A percentile compares a stretch with the other conserved stretches of the same genome.
Conservation (phyloP, 2,888 invertebrate species). For the Mythimna loreyi region DNA sequence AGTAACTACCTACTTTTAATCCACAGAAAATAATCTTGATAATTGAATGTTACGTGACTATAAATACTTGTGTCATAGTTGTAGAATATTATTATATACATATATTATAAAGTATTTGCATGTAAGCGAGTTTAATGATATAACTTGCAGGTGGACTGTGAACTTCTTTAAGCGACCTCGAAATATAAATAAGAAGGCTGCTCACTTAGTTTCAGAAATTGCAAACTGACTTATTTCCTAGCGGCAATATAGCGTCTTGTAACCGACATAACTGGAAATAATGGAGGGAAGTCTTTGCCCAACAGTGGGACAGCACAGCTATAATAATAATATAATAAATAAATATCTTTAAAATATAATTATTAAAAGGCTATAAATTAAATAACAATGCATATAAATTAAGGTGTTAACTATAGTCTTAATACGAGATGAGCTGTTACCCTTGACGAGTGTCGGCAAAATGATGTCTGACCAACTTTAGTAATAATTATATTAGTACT, state of each 20-base stretch:
- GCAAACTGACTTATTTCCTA: too few relatives aligned
- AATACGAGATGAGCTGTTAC: slow-evolving; percentile 43
- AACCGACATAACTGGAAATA: too few relatives aligned
- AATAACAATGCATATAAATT: slow-evolving; percentile 8
- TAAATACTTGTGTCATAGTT: too few relatives aligned
- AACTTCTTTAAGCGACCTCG: background rate
- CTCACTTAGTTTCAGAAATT: too few relatives aligned
- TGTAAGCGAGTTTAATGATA: background rate
- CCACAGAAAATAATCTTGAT: background rate
- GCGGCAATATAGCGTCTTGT: too few relatives aligned
- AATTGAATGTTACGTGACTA: background rate
- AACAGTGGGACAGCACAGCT: too few relatives aligned
- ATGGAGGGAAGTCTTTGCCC: too few relatives aligned
- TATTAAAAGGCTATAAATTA: slow-evolving; percentile 5
- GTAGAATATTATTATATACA: too few relatives aligned
- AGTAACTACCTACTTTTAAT: background rate
- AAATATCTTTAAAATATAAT: too few relatives aligned
- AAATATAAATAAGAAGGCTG: background rate
- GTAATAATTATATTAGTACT: slow-evolving; percentile 44
- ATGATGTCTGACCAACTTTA: slow-evolving; percentile 12
- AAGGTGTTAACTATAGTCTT: background rate
- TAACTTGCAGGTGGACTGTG: background rate
- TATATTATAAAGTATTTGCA: background rate
- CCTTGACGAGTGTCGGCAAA: slow-evolving; percentile 49
- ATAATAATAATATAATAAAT: too few relatives aligned